Evolutionary conservation across 2,888 invertebrate species (phyloP), one percentile per base, ranked within the genome.

Genomic region (Trissolcus japonicus): DNA sequence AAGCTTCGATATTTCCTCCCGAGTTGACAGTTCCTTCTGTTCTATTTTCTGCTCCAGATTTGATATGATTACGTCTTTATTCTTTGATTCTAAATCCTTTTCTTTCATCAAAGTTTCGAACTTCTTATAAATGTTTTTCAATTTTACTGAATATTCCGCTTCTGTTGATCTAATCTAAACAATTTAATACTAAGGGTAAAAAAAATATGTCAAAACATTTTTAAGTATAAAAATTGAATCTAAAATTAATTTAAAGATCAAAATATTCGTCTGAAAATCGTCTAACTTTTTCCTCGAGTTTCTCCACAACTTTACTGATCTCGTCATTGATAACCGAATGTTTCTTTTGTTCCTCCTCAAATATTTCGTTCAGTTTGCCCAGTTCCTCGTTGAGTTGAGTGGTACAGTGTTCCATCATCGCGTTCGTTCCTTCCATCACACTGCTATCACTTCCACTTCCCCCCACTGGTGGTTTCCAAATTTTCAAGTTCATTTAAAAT

Each of bases 31-130:
- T 9, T 83, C 78, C 29, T 80, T 82, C 9, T 80, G 48, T 0
- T 14, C 69, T 0, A 84, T 40, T 76, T 86, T 83, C 4, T 57
- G 40, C n/a, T 83, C 81, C 55, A 82, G 83, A 21, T 78, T 68
- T 14, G 55, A 55, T 40, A 87, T 80, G 4, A 82, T 66, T 11
- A 82, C 78, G 9, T 83, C 81, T 54, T 83, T 84, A 6, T 55
- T 67, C 25, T 75, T 76, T 14, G 84, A 56, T 55, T 84, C 83
- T 51, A 60, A 73, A 6, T 84, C 82, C 51, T 84, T 86, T 25
- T 85, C 80, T 14, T 60, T 68, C 17, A 85, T 60, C 13, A 82
- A 56, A 4, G 50, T 63, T 48, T 86, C 84, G 29, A 83, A 83
- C 11, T 82, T 80, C 2, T 74, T 48, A 16, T 79, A 79, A 16